Evolutionary conservation across 2,797 vertebrate species (phyloP), one percentile per base, ranked within the genome.

Genomic region (Agapornis canus): DNA sequence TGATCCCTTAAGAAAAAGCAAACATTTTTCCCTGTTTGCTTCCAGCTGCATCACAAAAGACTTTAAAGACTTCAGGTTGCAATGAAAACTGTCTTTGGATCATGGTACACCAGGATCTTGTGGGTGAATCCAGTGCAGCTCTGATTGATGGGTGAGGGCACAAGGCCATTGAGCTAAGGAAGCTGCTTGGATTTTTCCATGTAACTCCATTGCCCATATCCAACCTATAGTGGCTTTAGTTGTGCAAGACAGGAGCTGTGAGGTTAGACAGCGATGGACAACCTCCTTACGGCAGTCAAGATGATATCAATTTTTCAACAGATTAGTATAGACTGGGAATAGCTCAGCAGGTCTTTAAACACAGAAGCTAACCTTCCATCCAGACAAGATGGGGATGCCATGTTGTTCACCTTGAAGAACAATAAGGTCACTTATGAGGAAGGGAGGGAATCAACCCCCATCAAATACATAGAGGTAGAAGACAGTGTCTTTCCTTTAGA

Each of bases 1-100:
- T 89, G 92, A 96, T 96, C 95, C 92, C 94, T 91, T 92, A 95
- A 97, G 96, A 95, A 97, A 96, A 90, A 81, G 79, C 87, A 96
- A 96, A 94, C 82, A 92, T 32, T 89, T 86, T 92, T 70, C 49
- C 70, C 87, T 96, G 90, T 92, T 97, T 93, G 85, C 95, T 95
- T 89, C 96, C 75, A 90, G 78, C 92, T 96, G 87, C 90, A 93
- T 84, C 90, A 92, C 91, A 96, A 86, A 96, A 96, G 89, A 61
- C 64, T 96, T 95, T 86, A 94, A 96, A 96, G 94, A 78, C 87
- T 95, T 75, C 49, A 66, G 81, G 91, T 80, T 90, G 89, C 84
- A 94, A 95, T 96, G 94, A 92, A 95, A 97, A 96, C 80, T 81
- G 80, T 90, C 87, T 95, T 94, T 84, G 84, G 83, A 94, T 81